Conservation (phyloP, 2,888 invertebrate species). For the Caenorhabditis uteleia region DNA sequence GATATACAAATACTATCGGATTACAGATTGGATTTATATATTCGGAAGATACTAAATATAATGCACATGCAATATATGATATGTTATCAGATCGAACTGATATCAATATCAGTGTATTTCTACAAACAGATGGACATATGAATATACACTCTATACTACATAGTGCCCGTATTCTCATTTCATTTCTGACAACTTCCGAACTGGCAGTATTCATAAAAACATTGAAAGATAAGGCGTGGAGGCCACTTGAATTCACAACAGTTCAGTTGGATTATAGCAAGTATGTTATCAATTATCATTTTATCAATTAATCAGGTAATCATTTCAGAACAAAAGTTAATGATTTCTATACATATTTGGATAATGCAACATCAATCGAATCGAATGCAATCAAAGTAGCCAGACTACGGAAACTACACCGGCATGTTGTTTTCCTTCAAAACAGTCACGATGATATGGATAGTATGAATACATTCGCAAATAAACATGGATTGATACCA, state of each 20-base stretch:
- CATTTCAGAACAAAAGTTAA: slow-evolving; percentile 9
- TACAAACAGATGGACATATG: slow-evolving; percentile 25
- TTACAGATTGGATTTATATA: slow-evolving; percentile 37
- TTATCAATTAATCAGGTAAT: too few relatives aligned
- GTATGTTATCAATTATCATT: slow-evolving; percentile 1
- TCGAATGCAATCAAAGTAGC: slow-evolving; percentile 19
- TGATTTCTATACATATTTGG: slow-evolving; percentile 20
- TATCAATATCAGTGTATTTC: slow-evolving; percentile 19
- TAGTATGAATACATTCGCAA: slow-evolving; percentile 15
- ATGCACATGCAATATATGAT: slow-evolving; percentile 30
- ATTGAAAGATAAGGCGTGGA: slow-evolving; percentile 21
- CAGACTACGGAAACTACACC: slow-evolving; percentile 22
- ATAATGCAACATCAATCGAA: slow-evolving; percentile 12
- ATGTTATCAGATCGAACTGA: slow-evolving; percentile 10
- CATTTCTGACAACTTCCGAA: slow-evolving; percentile 24
- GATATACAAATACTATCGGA: not conserved
- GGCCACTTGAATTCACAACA: slow-evolving; percentile 29
- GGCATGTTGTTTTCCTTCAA: slow-evolving; percentile 12
- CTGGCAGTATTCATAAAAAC: slow-evolving; percentile 23
- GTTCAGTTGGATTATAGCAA: slow-evolving; percentile 27
- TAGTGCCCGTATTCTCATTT: slow-evolving; percentile 25
- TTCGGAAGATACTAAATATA: slow-evolving; percentile 33
- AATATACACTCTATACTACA: slow-evolving; percentile 27
- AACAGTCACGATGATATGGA: slow-evolving; percentile 26
- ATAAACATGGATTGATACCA: slow-evolving; percentile 15